Evolutionary conservation across 2,113 vertebrate species (phyloP).

Genomic region (Strix aluco): DNA sequence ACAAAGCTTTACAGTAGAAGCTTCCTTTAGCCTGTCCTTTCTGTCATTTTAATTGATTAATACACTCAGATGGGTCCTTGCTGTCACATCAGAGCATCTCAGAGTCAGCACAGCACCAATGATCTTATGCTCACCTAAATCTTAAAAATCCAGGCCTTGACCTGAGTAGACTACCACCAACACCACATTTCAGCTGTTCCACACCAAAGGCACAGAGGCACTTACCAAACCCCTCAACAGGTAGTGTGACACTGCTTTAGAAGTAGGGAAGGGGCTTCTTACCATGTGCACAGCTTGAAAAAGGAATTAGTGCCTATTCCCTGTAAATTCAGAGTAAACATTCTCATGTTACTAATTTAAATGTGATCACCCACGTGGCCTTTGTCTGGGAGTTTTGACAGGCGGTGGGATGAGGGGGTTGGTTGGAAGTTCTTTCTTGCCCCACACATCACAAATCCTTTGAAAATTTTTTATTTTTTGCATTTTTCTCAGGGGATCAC

Average conservation of each 20-base stretch:
- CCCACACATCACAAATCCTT: background rate
- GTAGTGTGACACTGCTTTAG: background rate
- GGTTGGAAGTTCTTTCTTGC: background rate
- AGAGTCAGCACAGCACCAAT: fast-evolving
- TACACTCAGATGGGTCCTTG: background rate
- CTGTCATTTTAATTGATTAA: background rate
- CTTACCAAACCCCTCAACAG: background rate
- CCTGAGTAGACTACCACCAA: background rate
- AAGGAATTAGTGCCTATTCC: background rate
- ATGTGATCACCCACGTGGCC: background rate
- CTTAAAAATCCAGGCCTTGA: background rate
- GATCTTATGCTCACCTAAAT: background rate
- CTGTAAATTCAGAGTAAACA: background rate
- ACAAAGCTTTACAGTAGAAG: background rate
- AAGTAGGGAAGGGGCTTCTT: background rate
- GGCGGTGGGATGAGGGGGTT: fast-evolving
- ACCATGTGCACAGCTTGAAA: background rate
- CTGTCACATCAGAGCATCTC: background rate
- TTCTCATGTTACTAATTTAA: background rate
- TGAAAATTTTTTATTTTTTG: background rate
- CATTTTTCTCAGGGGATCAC: background rate
- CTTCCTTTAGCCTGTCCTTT: background rate
- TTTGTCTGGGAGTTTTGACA: background rate
- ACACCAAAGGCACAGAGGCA: background rate
- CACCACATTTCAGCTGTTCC: background rate